Evolutionary conservation across 2,797 vertebrate species (phyloP).

Genomic region (Odontamblyopus lacepedii): DNA sequence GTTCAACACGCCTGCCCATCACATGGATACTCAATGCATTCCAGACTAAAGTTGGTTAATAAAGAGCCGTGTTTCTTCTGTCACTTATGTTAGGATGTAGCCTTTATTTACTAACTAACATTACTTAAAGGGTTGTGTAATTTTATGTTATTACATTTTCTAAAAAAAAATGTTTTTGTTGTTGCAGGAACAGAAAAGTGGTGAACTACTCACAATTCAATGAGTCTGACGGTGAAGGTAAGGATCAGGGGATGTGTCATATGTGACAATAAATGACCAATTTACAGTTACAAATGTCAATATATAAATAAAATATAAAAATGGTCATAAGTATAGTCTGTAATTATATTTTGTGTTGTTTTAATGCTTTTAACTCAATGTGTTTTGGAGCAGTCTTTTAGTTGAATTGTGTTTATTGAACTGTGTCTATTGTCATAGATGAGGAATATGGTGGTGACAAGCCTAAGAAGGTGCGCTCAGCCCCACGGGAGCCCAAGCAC

Average conservation of each 20-base stretch:
- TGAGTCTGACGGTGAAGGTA: conserved; percentile 97
- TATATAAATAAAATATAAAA: too few species aligned
- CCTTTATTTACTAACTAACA: too few species aligned
- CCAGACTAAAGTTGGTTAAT: too few species aligned
- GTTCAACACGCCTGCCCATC: too few species aligned
- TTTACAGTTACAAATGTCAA: background rate
- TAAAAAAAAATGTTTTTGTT: conserved; percentile 26
- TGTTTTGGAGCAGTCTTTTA: background rate
- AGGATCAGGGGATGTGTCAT: conserved; percentile 33
- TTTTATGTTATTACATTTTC: too few species aligned
- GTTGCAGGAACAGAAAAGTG: conserved; percentile 97
- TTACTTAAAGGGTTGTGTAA: too few species aligned
- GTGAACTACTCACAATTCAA: conserved; percentile 99
- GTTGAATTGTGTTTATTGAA: background rate
- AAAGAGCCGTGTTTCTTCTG: too few species aligned
- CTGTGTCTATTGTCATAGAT: conserved; percentile 68
- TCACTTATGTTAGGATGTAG: too few species aligned
- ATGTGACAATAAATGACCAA: background rate
- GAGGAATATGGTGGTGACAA: conserved; percentile 93
- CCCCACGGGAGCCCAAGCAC: conserved; percentile 92
- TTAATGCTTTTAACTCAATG: background rate
- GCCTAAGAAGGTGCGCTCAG: conserved; percentile 93
- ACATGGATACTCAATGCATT: too few species aligned
- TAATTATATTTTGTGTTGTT: too few species aligned
- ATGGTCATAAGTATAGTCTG: too few species aligned